Percentiles rank a stretch among this genome's conserved stretches.
Evolutionary conservation across 2,888 invertebrate genomes (phyloP).

Genomic region (Eudemis profundana): DNA sequence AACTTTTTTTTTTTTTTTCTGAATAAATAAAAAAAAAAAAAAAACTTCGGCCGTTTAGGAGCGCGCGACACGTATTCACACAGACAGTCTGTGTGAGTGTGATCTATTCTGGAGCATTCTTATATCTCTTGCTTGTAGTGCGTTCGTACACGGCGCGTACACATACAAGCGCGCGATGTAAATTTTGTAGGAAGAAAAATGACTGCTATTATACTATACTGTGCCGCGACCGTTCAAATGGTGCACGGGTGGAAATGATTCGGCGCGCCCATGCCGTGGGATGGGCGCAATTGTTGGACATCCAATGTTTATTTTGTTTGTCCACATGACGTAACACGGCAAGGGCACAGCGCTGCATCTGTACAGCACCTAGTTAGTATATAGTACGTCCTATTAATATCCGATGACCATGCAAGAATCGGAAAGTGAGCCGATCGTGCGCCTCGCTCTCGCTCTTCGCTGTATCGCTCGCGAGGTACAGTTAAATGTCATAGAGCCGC

Average conservation of each 20-base stretch:
- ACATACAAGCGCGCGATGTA: too few relatives aligned
- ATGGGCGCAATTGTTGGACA: constrained; percentile 66
- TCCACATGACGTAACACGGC: constrained; percentile 62
- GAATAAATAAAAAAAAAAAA: too few relatives aligned
- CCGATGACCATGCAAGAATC: constrained; percentile 52
- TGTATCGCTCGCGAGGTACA: constrained; percentile 18
- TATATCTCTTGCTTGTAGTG: too few relatives aligned
- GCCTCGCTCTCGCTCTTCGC: constrained; percentile 16
- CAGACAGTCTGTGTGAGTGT: too few relatives aligned
- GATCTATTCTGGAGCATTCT: too few relatives aligned
- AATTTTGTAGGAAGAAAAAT: too few relatives aligned
- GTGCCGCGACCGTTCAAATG: constrained; percentile 34
- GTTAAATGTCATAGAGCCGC: constrained; percentile 51
- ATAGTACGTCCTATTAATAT: constrained; percentile 54
- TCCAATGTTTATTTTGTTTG: constrained; percentile 59
- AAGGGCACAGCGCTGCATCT: constrained; percentile 64
- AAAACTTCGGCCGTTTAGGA: too few relatives aligned
- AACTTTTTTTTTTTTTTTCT: too few relatives aligned
- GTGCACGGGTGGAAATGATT: constrained; percentile 59
- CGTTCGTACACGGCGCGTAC: too few relatives aligned
- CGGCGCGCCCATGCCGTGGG: constrained; percentile 71
- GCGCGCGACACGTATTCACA: too few relatives aligned
- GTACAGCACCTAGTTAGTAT: constrained; percentile 41
- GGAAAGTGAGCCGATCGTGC: constrained; percentile 29
- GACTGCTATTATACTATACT: too few relatives aligned